These are phyloP conservation scores for Parapsyche elsis DNA, from an alignment of 1,140 invertebrate species.

Conservation along the genomic window DNA sequence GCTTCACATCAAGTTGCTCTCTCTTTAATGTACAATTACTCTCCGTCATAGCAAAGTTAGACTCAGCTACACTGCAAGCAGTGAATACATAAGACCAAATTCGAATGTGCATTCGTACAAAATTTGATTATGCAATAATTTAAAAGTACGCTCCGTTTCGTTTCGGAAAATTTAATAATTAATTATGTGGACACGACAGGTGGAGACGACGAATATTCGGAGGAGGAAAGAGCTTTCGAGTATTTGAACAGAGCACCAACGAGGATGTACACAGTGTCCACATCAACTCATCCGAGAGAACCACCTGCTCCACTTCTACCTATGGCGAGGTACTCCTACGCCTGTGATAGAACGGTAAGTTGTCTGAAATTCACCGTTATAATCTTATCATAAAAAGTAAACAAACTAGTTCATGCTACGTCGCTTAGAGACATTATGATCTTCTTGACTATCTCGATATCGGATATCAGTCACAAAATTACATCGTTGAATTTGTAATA, in stretches of 20 bases:
- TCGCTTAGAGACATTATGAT: too few relatives aligned
- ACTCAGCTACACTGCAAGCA: too few relatives aligned
- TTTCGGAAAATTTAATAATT: too few relatives aligned
- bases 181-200: constrained; percentile 17
- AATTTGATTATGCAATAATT: too few relatives aligned
- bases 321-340: constrained; percentile 50
- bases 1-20: too few relatives aligned
- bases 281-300: constrained; percentile 29
- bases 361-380: neutral
- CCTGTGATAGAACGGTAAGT: constrained; percentile 49
- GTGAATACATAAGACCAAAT: too few relatives aligned
- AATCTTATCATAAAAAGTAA: neutral
- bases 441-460: neutral
- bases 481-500: too few relatives aligned
- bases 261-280: constrained; percentile 51
- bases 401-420: too few relatives aligned
- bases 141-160: too few relatives aligned
- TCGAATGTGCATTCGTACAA: too few relatives aligned
- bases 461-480: neutral
- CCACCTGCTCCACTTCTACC: constrained; percentile 45
- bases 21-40: too few relatives aligned
- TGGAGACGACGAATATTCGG: constrained; percentile 54
- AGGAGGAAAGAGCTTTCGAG: constrained; percentile 54
- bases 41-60: too few relatives aligned
- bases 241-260: constrained; percentile 51